Percentiles rank a stretch among this genome's conserved stretches.
phyloP scores from a whole-genome alignment of 1,140 invertebrate genomes.

The Aphaenogaster floridana region DNA sequence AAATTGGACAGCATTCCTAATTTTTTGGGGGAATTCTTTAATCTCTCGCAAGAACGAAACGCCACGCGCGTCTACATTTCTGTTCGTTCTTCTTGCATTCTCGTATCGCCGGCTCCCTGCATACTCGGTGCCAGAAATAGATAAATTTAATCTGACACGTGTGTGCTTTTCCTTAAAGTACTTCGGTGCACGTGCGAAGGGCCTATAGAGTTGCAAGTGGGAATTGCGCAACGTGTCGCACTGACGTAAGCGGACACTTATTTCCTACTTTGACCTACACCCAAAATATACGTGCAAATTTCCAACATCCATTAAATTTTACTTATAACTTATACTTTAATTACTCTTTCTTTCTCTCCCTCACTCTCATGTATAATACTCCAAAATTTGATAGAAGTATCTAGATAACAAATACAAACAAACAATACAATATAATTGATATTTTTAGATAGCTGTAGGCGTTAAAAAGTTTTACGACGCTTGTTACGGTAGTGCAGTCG shows the following conservation, averaged over 20 bases:
- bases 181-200: conserved; percentile 33
- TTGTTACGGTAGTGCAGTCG: conserved; percentile 18
- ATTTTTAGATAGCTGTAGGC: not conserved
- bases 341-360: not conserved
- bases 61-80: conserved; percentile 8
- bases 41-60: not conserved
- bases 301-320: conserved; percentile 13
- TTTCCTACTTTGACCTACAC: conserved; percentile 22
- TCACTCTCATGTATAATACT: not conserved
- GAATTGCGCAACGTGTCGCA: conserved; percentile 37
- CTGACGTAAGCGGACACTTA: conserved; percentile 19
- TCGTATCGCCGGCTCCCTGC: conserved; percentile 15
- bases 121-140: conserved; percentile 24
- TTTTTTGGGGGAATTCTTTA: not conserved
- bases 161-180: conserved; percentile 38
- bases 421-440: not conserved
- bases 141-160: conserved; percentile 58
- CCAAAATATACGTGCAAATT: not conserved
- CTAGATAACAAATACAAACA: not conserved
- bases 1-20: not conserved
- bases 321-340: not conserved
- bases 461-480: not conserved
- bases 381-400: not conserved
- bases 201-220: conserved; percentile 29
- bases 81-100: conserved; percentile 21